Evolutionary conservation across 2,888 invertebrate genomes (phyloP), one percentile per base, ranked within the genome.

Genomic region (Noctuana brunneofusca): DNA sequence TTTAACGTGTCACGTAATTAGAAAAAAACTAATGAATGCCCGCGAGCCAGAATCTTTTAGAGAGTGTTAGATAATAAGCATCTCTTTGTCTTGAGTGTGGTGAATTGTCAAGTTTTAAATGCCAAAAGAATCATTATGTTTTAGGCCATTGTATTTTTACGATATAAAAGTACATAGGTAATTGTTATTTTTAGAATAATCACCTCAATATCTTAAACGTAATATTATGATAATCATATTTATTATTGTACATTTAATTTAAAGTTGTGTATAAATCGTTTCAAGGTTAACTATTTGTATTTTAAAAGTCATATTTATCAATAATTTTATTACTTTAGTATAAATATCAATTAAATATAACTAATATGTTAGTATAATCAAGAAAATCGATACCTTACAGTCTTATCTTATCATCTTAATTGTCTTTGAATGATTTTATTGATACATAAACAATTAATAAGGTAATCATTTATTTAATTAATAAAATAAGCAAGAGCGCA

Each of bases 1-100:
- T 69, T 68, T 66, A 67, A 68, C 65, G 58, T 67, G 65, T 64
- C 64, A 64, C 56, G 63, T 64, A 68, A 66, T 68, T 67, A 68
- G 32, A 57, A 60, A 60, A 60, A 60, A 60, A 52, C 60, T 50
- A 60, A 58, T 49, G 62, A 63, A 22, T 18, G 41, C 20, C 52
- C 48, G 24, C 41, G 41, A 43, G 32, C 16, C 14, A 55, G 38
- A 62, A 32, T 54, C 20, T 41, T 52, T 54, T 38, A 30, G 48
- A 52, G 58, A 52, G 58, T 38, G 57, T 54, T 55, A n/a, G 46
- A 60, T 60, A 60, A 48, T 48, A 11, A 16, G 30, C 8, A 35
- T 6, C 0, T 53, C 1, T 30, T 53, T 53, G 32, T 35, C 18
- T 32, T n/a, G 24, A 35, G 30, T 30, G 18, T 50, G 11, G 16